Base-by-base conservation (phyloP, 2,888 invertebrate species). In the Caenorhabditis sinica region DNA sequence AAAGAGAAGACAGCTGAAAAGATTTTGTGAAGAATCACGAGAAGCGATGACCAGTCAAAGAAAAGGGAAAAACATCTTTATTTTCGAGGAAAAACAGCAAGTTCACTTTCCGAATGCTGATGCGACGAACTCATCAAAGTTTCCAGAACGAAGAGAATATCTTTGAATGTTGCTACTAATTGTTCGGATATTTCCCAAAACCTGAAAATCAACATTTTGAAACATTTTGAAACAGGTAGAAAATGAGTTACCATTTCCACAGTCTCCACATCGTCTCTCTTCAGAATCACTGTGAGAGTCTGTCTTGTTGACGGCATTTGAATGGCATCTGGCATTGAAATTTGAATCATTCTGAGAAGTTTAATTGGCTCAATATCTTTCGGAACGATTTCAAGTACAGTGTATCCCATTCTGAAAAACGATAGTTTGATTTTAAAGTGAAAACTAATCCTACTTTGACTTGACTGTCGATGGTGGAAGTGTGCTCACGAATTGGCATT, bases 391-490 rank as follows among this genome's bases (percentile, higher is more conserved):
- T 76, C 75, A 3, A 76, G 20, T 9, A 76, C 20, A 9, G 75
- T 80, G 49, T 17, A 66, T 36, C 53, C 40, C 43, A 71, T 65
- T 36, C 77, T 77, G 51, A 25, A 69, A 60, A 13, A 33, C 13
- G 40, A 69, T 15, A 23, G n/a, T 3, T 45, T 23, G 3, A 2
- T 23, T 23, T 6, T 1, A 25, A 33, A 11, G 1, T 74, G 15
- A 33, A 15, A 49, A 17, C 15, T 45, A 20, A 5, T 2, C 56
- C 25, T 3, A 80, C 79, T n/a, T 45, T 20, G 75, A 43, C 36
- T 82, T 82, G 23, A 82, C 68, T n/a, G 74, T 30, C 3, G 68
- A 53, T 8, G 82, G 71, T n/a, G 75, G 58, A 13, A 58, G 45
- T 11, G 63, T 63, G 13, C 53, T 60, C 13, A 82, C 11, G 17